phyloP scores from a whole-genome alignment of 1,140 invertebrate genomes.

The Cheumatopsyche charites region DNA sequence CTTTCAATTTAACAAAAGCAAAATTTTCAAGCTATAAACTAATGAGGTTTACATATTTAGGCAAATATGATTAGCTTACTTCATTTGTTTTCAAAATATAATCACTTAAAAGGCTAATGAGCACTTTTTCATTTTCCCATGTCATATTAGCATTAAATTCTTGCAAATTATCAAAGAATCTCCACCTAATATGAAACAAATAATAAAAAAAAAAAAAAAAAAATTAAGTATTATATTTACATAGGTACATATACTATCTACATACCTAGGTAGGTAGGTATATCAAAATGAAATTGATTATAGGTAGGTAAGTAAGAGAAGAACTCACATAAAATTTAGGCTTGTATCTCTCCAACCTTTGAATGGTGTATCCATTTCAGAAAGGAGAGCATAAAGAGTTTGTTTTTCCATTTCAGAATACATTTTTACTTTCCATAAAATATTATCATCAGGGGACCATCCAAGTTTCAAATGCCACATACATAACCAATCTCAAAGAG shows the following conservation, averaged over 20 bases:
- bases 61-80: slow-evolving; percentile 31
- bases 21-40: no score
- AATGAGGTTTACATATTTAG: no score
- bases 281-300: no score
- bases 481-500: slow-evolving; percentile 57
- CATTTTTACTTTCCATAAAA: slow-evolving; percentile 58
- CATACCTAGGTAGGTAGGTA: no score
- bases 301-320: no score
- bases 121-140: slow-evolving; percentile 59
- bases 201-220: neutral
- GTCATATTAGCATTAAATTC: slow-evolving; percentile 60
- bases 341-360: slow-evolving; percentile 73
- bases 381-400: slow-evolving; percentile 56
- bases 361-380: slow-evolving; percentile 72
- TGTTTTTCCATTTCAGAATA: slow-evolving; percentile 56
- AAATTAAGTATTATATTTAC: no score
- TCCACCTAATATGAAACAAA: slow-evolving; percentile 52
- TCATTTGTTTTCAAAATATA: slow-evolving; percentile 58
- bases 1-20: slow-evolving; percentile 18
- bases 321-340: slow-evolving; percentile 66
- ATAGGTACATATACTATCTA: neutral
- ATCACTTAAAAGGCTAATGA: slow-evolving; percentile 56
- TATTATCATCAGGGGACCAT: slow-evolving; percentile 55
- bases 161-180: slow-evolving; percentile 60
- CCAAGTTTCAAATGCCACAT: slow-evolving; percentile 57